Evolutionary conservation across 2,113 vertebrate species (phyloP), one percentile per base, ranked within the genome.

Genomic region (Mus musculus): DNA sequence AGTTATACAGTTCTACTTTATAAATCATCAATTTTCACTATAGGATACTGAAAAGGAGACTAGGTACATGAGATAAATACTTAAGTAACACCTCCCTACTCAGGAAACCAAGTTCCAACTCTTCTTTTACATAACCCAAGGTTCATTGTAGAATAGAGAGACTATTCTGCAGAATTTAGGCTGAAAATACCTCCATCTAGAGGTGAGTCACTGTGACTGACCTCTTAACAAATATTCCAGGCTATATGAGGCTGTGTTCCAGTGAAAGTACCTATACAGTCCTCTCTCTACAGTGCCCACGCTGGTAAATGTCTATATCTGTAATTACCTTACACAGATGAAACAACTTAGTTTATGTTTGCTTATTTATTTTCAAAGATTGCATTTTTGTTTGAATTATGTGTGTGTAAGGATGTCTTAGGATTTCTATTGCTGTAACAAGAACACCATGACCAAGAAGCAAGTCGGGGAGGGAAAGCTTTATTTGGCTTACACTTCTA

Each of bases 301-400:
- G 28, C 36, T 77, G 14, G 73, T 91, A 89, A 30, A 80, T 93
- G 94, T 72, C 90, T 95, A 89, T 84, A 12, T 20, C 63, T 39
- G 85, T 61, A 56, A 96, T 88, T 24, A 76, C 16, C n/a, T 95
- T n/a, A 42, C 39, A 96, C 49, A 93, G n/a, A 69, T n/a, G 63
- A 88, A 10, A 73, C n/a, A 90, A 89, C 61, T 84, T 89, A n/a
- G 22, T 89, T 96, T 96, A 77, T 89, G 5, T 59, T 24, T 81
- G 49, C 19, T n/a, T 39, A 24, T 84, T 84, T 28, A 22, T 82
- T 59, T 59, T 82, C 54, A 82, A 81, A 24, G 10, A 17, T 42
- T 63, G 39, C 2, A 28, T 63, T 63, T 28, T 61, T 28, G 3
- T 28, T 28, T 16, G 14, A 30, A 84, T 63, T 63, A 84, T 28